phyloP scores from a whole-genome alignment of 2,888 invertebrate species.

The Drosophila peninsularis region DNA sequence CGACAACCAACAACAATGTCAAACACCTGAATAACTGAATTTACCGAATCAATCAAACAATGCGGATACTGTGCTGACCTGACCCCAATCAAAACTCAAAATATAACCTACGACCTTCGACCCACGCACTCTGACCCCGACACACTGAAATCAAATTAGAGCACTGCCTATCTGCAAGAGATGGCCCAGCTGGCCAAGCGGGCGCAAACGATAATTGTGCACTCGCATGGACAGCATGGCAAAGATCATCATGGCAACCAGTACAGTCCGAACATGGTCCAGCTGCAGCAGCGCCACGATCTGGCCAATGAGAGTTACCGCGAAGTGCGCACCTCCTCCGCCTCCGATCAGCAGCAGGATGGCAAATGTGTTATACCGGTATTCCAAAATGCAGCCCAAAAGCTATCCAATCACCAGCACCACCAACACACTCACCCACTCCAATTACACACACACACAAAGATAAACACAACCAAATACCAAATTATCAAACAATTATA shows the following conservation, averaged over 20 bases:
- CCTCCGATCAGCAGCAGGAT: slow-evolving; percentile 62
- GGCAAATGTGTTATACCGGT: slow-evolving; percentile 85
- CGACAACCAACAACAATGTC: slow-evolving; percentile 21
- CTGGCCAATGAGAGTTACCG: slow-evolving; percentile 83
- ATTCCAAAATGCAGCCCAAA: slow-evolving; percentile 71
- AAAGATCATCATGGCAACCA: slow-evolving; percentile 73
- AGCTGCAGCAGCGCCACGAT: slow-evolving; percentile 72
- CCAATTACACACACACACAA: slow-evolving; percentile 46
- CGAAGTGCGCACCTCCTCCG: slow-evolving; percentile 78
- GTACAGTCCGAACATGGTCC: slow-evolving; percentile 78
- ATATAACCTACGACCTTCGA: not conserved
- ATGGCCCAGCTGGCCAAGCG: slow-evolving; percentile 83
- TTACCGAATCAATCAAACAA: slow-evolving; percentile 9
- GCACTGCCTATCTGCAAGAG: slow-evolving; percentile 83
- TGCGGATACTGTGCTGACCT: slow-evolving; percentile 23
- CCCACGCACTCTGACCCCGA: slow-evolving; percentile 17
- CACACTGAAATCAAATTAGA: slow-evolving; percentile 55
- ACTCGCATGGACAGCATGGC: slow-evolving; percentile 77
- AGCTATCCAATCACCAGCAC: slow-evolving; percentile 43
- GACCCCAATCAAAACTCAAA: not conserved
- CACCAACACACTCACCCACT: slow-evolving; percentile 37
- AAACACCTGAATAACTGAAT: slow-evolving; percentile 25
- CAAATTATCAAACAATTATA: slow-evolving; percentile 20
- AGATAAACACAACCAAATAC: slow-evolving; percentile 10
- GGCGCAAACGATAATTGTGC: slow-evolving; percentile 83